Conservation (phyloP, 2,888 invertebrate species). For the Latrodectus elegans region DNA sequence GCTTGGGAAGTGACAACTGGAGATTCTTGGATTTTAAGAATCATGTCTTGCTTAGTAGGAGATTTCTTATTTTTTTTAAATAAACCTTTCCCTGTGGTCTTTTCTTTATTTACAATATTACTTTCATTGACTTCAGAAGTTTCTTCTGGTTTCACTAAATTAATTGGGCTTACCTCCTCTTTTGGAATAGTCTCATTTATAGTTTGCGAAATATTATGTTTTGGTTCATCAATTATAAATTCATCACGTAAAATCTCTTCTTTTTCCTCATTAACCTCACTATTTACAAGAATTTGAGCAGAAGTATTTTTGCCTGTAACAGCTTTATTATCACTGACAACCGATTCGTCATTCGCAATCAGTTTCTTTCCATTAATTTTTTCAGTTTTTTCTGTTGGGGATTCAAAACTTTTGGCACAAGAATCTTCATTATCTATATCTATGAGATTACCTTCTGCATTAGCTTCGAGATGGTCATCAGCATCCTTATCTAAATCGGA, state of each 20-base stretch:
- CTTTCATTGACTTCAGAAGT: not conserved
- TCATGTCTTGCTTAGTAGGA: not conserved
- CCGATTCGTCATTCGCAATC: not conserved
- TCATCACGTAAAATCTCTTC: too few relatives aligned
- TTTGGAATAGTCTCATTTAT: too few relatives aligned
- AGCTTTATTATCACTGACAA: not conserved
- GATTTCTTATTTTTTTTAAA: too few relatives aligned
- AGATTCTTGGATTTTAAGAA: not conserved
- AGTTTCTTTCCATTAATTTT: not conserved
- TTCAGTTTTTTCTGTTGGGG: not conserved
- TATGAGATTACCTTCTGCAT: not conserved
- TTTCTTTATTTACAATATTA: not conserved
- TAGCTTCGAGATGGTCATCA: not conserved
- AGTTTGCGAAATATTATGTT: too few relatives aligned
- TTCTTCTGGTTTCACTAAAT: not conserved
- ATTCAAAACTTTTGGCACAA: too few relatives aligned
- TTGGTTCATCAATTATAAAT: too few relatives aligned
- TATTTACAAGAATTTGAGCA: not conserved
- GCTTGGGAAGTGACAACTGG: not conserved
- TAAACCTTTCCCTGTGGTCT: not conserved
- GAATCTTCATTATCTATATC: not conserved
- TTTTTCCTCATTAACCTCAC: not conserved
- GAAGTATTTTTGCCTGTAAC: not conserved
- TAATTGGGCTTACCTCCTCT: too few relatives aligned
- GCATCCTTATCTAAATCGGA: not conserved